Evolutionary conservation across 2,888 invertebrate genomes (phyloP).

Genomic region (Lucinisca nassula): DNA sequence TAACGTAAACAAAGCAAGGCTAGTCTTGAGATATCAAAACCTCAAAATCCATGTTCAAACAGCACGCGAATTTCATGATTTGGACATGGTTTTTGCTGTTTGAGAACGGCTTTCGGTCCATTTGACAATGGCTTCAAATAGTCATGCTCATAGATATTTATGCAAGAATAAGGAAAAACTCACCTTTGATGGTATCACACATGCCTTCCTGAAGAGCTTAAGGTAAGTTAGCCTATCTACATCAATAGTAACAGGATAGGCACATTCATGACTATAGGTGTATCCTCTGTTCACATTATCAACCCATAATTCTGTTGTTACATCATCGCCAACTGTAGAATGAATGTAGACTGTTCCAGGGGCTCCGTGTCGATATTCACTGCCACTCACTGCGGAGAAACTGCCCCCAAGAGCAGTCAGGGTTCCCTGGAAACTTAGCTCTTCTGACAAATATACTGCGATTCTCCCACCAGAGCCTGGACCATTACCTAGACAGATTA

Average conservation of each 20-base stretch:
- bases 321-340: constrained; percentile 63
- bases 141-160: no score
- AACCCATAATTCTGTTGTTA: constrained; percentile 63
- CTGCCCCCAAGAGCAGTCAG: constrained; percentile 74
- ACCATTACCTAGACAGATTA: constrained; percentile 70
- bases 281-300: constrained; percentile 67
- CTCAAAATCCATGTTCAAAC: no score
- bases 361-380: constrained; percentile 57
- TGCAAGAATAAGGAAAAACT: background rate
- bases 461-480: constrained; percentile 80
- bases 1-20: no score
- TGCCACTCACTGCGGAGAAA: background rate
- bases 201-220: constrained; percentile 71
- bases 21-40: no score
- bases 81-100: no score
- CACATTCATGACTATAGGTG: constrained; percentile 46
- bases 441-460: constrained; percentile 69
- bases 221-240: constrained; percentile 57
- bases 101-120: no score
- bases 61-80: no score
- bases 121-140: no score
- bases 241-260: constrained; percentile 66
- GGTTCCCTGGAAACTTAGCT: constrained; percentile 69
- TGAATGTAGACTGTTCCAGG: constrained; percentile 76
- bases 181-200: constrained; percentile 66